Base-by-base conservation (phyloP, 2,113 vertebrate species). In the Zonotrichia leucophrys region DNA sequence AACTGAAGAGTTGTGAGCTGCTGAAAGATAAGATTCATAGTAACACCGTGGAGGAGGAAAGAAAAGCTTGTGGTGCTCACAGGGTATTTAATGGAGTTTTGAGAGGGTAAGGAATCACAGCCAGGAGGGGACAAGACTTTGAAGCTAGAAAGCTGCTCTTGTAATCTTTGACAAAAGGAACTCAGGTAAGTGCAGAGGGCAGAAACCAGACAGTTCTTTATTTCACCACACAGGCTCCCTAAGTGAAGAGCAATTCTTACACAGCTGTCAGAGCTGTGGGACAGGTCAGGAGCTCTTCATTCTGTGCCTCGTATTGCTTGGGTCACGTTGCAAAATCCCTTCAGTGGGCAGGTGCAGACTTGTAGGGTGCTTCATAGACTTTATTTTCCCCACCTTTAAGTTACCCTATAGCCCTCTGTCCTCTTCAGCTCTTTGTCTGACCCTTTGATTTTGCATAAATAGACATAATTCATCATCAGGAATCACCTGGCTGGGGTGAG, bases 281-380 rank as follows among this genome's bases (percentile, higher is more conserved):
- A 53, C 20, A 24, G 11, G 9, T 69, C 75, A 59, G 78, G 23
- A 75, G 18, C 56, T 67, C 16, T 84, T 90, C 0, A 1, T 86
- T 77, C n/a, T 31, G 17, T 76, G 37, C 79, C 4, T 2, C 0
- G 0, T 31, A 20, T 44, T 56, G 17, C 42, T 88, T 69, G 46
- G 31, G 46, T 73, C 55, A 53, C 53, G 82, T 63, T 41, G 50
- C 75, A 70, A 56, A 30, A 56, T 46, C 24, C 31, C 22, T 69
- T 42, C n/a, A 31, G 22, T 23, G 19, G 46, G 30, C 22, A 52
- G 58, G 23, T 90, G 30, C 39, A 60, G 49, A 27, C 30, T 39
- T 68, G 18, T 4, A 73, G 24, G 18, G 23, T 67, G 12, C 62
- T 79, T 68, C 42, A 35, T 67, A 7, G 33, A 22, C 37, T 77